phyloP scores from a whole-genome alignment of 2,113 vertebrate genomes.

The Corythaixoides concolor region DNA sequence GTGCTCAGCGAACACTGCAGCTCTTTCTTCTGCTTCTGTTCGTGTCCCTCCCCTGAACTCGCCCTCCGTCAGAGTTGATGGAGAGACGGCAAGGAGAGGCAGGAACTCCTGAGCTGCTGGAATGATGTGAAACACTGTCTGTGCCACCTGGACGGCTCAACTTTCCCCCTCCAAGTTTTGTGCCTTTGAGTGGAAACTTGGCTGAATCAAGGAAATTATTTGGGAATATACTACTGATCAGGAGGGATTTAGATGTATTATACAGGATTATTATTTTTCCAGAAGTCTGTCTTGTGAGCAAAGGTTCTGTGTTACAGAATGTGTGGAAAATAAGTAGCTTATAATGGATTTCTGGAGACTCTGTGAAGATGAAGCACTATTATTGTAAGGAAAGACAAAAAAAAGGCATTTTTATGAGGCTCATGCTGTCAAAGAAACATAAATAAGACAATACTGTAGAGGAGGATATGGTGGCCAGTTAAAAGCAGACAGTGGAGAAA shows the following conservation, averaged over 20 bases:
- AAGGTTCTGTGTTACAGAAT: conserved; percentile 23
- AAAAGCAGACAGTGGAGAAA: background rate
- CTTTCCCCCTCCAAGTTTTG: conserved; percentile 6
- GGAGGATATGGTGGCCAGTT: background rate
- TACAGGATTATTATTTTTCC: conserved; percentile 70
- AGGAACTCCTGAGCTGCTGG: background rate
- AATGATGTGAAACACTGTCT: conserved; percentile 24
- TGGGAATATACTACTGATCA: conserved; percentile 17
- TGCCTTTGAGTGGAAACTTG: conserved; percentile 55
- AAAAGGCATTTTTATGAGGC: background rate
- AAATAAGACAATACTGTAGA: background rate
- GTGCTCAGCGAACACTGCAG: background rate
- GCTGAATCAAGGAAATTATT: conserved; percentile 22
- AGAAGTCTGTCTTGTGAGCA: conserved; percentile 49
- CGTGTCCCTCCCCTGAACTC: background rate
- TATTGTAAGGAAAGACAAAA: conserved; percentile 20
- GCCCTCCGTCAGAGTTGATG: background rate
- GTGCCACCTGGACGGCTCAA: conserved; percentile 32
- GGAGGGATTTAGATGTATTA: conserved; percentile 63
- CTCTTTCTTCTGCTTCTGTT: background rate
- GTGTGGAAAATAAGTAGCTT: conserved; percentile 69
- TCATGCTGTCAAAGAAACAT: background rate
- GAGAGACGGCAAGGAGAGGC: background rate
- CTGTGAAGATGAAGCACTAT: conserved; percentile 19
- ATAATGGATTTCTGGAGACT: conserved; percentile 38